phyloP scores from a whole-genome alignment of 2,113 vertebrate species.

The Aepyceros melampus region DNA sequence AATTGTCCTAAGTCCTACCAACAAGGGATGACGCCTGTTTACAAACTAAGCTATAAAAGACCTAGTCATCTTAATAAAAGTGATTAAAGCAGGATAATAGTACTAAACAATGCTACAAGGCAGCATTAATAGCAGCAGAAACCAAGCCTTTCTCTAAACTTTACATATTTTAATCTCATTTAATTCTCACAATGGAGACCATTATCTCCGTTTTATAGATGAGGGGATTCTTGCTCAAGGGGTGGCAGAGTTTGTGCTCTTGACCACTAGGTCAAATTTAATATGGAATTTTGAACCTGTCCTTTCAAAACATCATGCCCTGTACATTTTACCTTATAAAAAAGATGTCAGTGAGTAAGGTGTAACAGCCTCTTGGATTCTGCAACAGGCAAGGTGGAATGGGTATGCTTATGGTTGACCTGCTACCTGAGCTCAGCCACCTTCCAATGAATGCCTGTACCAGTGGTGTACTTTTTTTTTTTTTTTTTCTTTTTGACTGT shows the following conservation, averaged over 20 bases:
- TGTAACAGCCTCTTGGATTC: not conserved
- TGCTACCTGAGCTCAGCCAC: fast-evolving
- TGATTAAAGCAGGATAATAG: not conserved
- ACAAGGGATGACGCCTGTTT: not conserved
- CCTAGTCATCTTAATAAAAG: not conserved
- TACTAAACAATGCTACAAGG: not conserved
- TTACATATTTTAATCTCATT: not conserved
- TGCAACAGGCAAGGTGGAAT: not conserved
- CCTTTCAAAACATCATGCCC: not conserved
- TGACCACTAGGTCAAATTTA: not conserved
- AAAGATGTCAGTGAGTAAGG: not conserved
- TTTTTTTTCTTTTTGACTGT: not conserved
- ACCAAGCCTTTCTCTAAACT: not conserved
- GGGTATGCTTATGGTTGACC: not conserved
- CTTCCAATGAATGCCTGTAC: not conserved
- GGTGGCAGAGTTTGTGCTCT: not conserved
- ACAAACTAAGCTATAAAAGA: not conserved
- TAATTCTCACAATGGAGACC: not conserved
- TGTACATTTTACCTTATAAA: not conserved
- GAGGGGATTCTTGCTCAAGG: not conserved
- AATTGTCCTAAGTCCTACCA: not conserved
- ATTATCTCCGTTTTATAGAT: not conserved
- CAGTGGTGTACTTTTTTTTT: not conserved
- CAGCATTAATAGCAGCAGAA: not conserved
- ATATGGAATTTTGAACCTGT: not conserved